Base-by-base conservation (phyloP, 2,113 vertebrate species). In the Dicentrarchus labrax region DNA sequence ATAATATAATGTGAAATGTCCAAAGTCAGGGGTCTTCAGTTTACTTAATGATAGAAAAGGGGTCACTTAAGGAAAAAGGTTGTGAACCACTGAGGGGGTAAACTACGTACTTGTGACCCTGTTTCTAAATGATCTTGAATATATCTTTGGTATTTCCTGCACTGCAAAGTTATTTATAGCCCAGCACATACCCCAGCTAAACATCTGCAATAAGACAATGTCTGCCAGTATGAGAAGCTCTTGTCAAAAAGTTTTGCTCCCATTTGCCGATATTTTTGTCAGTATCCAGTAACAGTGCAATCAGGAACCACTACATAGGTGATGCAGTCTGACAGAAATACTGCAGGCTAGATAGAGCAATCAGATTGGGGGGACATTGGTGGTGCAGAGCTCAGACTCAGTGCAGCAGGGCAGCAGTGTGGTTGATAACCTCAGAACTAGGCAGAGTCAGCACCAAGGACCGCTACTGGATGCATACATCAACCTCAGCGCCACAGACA, bases 391-490 rank as follows among this genome's bases (percentile, higher is more conserved):
- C 21, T 47, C 3, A 10, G 12, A 47, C 11, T 45, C 43, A 45
- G 12, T 9, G 11, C 45, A 47, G 45, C 45, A 47, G 45, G 13
- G 12, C 57, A 38, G 57, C 45, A n/a, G 21, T 17, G 17, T 53
- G 50, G 12, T 41, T 21, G 36, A 41, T 22, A 24, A 59, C n/a
- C 22, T 45, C 53, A 59, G 39, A 57, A 45, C 68, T 1, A 15
- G 50, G 11, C 11, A 5, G n/a, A 38, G 2, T 66, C 61, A 64
- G 73, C 48, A 65, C 73, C 48, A 76, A 15, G 76, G 47, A 79
- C n/a, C 62, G 77, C 36, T 0, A 15, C 76, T n/a, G 15, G 30
- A 21, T 17, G 2, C 41, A n/a, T 5, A 0, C 17, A 16, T 21
- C 48, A 16, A 5, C 22, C 50, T 62, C 17, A 71, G 57, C 36